Evolutionary conservation across 2,797 vertebrate species (phyloP), one percentile per base, ranked within the genome.

Genomic region (Lepus townsendii): DNA sequence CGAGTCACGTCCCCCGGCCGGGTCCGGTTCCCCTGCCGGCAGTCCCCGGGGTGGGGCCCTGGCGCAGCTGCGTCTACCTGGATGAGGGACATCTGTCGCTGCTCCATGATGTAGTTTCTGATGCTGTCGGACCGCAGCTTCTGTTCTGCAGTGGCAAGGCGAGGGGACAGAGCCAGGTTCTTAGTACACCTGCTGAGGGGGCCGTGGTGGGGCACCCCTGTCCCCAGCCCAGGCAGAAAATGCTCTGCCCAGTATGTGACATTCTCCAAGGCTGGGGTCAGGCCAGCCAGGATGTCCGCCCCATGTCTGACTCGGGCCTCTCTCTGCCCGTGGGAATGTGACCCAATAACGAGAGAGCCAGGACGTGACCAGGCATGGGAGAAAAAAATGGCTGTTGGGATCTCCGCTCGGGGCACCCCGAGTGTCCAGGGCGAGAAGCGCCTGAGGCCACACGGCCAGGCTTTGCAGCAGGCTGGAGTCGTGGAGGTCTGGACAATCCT

Each of bases 41-140:
- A 47, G 52, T 16, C 60, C 52, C 73, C 2, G 0, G 27, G 1
- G 30, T 1, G 26, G 47, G 38, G 22, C 7, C 35, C 27, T 60
- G 26, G 47, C 1, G 6, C 35, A 26, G 35, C 38, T 0, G 5
- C 1, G 52, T 62, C 95, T 98, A 99, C 99, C 99, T 99, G 99
- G 80, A 99, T 94, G 83, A 99, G 98, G 89, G 99, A 99, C 93
- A 99, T 98, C 91, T 99, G 98, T 30, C 99, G 98, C 96, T 99
- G 99, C 97, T 98, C 98, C 50, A 96, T 88, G 75, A 99, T 96
- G 66, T 99, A 99, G 79, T 98, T 98, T 47, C 91, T 93, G 20
- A 99, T 97, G 83, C 97, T 98, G 79, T 99, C 98, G 95, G 97
- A 98, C 65, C 98, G 97, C 38, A 98, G 1, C 54, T 98, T 98